These are phyloP conservation scores for Acleris literana DNA, from an alignment of 2,888 invertebrate species.

Conservation along the genomic window DNA sequence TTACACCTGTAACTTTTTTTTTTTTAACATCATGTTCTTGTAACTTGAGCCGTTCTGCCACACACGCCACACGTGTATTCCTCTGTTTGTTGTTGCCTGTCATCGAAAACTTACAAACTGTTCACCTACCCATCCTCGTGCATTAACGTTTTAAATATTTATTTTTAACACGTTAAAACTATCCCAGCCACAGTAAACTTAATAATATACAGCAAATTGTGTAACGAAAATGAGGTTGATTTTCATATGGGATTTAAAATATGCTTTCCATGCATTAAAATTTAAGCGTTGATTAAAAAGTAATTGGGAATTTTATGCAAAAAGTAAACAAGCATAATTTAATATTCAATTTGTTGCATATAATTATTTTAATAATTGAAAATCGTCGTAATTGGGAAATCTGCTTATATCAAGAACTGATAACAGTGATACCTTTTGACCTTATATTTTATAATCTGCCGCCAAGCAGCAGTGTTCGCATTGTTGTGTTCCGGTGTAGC, in stretches of 20 bases:
- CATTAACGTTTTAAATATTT: constrained; percentile 58
- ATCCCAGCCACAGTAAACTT: constrained; percentile 8
- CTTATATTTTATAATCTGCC: too few relatives aligned
- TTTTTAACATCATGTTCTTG: neutral
- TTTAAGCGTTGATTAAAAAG: constrained; percentile 25
- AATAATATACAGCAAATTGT: neutral
- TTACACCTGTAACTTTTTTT: neutral
- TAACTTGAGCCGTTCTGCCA: constrained; percentile 28
- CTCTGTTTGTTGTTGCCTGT: constrained; percentile 60
- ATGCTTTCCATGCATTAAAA: constrained; percentile 8
- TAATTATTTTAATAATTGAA: too few relatives aligned
- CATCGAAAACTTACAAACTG: constrained; percentile 62
- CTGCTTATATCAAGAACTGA: too few relatives aligned
- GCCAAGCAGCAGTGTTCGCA: too few relatives aligned
- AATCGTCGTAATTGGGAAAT: too few relatives aligned
- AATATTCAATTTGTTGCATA: neutral
- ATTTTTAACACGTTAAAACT: constrained; percentile 50
- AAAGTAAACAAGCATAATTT: neutral
- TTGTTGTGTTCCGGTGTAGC: too few relatives aligned
- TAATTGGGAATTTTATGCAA: constrained; percentile 14
- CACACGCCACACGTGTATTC: constrained; percentile 47
- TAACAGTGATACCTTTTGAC: too few relatives aligned
- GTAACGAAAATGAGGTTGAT: constrained; percentile 2
- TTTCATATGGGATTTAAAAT: constrained; percentile 12
- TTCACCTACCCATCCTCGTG: constrained; percentile 51